These are phyloP conservation scores for Aplocera efformata DNA, from an alignment of 2,888 invertebrate genomes.

Conservation along the genomic window DNA sequence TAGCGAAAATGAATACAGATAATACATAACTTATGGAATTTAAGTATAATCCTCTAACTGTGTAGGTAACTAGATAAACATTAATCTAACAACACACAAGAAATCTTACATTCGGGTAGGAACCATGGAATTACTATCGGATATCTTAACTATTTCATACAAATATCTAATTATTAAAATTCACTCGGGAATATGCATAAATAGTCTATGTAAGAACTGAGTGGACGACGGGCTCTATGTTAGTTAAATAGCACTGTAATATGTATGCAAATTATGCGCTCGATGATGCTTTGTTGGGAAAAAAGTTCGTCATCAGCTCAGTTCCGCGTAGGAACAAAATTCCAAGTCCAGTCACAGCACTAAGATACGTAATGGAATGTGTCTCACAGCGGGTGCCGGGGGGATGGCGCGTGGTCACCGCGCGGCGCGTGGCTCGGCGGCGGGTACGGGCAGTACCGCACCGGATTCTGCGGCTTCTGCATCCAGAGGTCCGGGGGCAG, in stretches of 20 bases:
- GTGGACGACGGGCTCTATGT: too few species aligned
- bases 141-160: constrained; percentile 48
- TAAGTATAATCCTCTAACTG: constrained; percentile 11
- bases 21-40: constrained; percentile 7
- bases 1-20: constrained; percentile 7
- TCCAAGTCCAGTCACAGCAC: constrained; percentile 14
- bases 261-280: too few species aligned
- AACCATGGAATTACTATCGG: constrained; percentile 68
- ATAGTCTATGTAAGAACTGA: background rate
- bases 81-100: constrained; percentile 45
- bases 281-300: too few species aligned
- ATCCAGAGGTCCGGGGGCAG: constrained; percentile 95
- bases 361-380: constrained; percentile 15
- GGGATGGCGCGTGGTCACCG: constrained; percentile 59
- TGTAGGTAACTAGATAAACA: constrained; percentile 60
- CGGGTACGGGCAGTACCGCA: constrained; percentile 83
- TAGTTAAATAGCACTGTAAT: too few species aligned
- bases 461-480: constrained; percentile 87
- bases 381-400: constrained; percentile 65
- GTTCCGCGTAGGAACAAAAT: constrained; percentile 4
- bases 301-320: too few species aligned
- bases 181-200: constrained; percentile 33
- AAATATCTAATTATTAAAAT: constrained; percentile 37
- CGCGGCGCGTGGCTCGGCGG: constrained; percentile 60
- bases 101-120: constrained; percentile 68